Base-by-base conservation (phyloP, 2,113 vertebrate genomes). In the Myotis yumanensis region DNA sequence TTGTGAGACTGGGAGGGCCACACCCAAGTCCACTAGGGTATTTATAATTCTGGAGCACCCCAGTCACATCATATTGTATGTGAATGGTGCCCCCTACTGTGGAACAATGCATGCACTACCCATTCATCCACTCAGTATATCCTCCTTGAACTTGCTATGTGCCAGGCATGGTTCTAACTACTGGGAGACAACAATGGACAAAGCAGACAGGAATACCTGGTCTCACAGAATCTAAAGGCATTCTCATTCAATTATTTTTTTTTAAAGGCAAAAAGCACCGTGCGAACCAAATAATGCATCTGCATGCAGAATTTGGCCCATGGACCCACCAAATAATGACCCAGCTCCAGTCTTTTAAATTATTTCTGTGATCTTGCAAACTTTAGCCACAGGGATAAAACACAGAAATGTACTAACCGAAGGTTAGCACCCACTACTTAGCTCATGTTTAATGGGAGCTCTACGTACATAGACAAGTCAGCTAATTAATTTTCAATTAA, bases 51-150 rank as follows among this genome's bases (percentile, higher is more conserved):
- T 68, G 82, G 40, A 40, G 22, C 69, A 62, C 69, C 52, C 43
- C 7, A 2, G 22, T 37, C 46, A 4, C 40, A 12, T 18, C 22
- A 68, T 95, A 62, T 9, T 86, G 30, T 54, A 72, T 96, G 95
- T 62, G 93, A 84, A 37, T 73, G 66, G 96, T n/a, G 90, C 95
- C 96, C 95, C 87, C 95, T 91, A 93, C 95, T 86, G 94, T 89
- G 64, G 46, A 94, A 62, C 35, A 32, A 4, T 35, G 64, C 30
- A 6, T 84, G 52, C 57, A 66, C 71, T 40, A 16, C 32, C 79
- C 35, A 20, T n/a, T 82, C 62, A 57, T 88, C 93, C 51, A 28
- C 93, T 93, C 76, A 64, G 43, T 57, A 23, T 22, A 14, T 64
- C 80, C 23, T 86, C 23, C 52, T 7, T 51, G 76, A 91, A 46